These are phyloP conservation scores for Coenobita brevimanus DNA, from an alignment of 1,140 invertebrate species.

Conservation along the genomic window DNA sequence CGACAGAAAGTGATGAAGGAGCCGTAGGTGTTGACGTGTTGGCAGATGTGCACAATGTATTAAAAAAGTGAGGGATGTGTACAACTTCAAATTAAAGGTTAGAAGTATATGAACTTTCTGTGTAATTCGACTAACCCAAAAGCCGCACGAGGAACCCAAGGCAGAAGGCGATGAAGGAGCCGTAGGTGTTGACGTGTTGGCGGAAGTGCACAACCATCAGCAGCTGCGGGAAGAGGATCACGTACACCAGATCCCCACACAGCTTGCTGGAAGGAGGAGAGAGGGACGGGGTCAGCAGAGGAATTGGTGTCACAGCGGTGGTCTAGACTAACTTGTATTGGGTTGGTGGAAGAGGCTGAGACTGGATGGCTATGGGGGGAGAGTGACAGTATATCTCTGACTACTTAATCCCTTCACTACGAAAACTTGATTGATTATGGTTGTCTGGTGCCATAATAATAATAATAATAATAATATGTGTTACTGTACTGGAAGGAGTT, in stretches of 20 bases:
- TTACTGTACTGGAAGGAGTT: too few species aligned
- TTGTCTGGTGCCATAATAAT: too few species aligned
- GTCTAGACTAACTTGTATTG: not conserved
- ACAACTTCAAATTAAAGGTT: too few species aligned
- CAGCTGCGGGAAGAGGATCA: conserved; percentile 98
- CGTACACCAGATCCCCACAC: conserved; percentile 98
- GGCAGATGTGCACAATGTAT: conserved; percentile 96
- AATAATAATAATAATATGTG: too few species aligned
- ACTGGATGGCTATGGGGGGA: too few species aligned
- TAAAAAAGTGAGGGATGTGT: too few species aligned
- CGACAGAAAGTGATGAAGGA: conserved; percentile 92
- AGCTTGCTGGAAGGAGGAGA: conserved; percentile 82
- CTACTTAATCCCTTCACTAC: too few species aligned
- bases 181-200: conserved; percentile 95
- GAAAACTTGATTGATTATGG: too few species aligned
- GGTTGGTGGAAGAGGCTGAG: too few species aligned
- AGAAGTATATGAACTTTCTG: too few species aligned
- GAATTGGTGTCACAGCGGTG: not conserved
- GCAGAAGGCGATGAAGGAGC: conserved; percentile 91
- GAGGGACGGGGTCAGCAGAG: not conserved
- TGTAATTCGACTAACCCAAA: conserved; percentile 70
- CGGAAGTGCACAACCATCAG: conserved; percentile 97
- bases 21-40: conserved; percentile 96
- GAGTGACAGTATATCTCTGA: too few species aligned
- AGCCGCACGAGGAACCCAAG: conserved; percentile 90